Conservation (phyloP, 2,888 invertebrate species). For the Pyrocoelia pectoralis region DNA sequence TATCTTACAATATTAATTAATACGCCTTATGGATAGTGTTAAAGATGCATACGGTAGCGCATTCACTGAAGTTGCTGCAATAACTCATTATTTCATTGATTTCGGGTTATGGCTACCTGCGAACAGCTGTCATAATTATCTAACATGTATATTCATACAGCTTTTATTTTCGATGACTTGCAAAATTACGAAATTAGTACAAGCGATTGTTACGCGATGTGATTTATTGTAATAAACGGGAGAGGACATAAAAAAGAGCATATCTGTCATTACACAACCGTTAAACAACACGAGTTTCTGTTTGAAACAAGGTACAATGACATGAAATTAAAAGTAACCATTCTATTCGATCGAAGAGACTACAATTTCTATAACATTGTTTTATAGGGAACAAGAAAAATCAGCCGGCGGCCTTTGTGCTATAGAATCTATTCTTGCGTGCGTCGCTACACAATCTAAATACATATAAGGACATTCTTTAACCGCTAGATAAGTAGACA, state of each 20-base stretch:
- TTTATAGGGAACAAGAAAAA: slow-evolving; percentile 58
- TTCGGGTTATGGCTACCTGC: slow-evolving; percentile 14
- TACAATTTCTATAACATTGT: slow-evolving; percentile 58
- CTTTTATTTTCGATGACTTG: slow-evolving; percentile 38
- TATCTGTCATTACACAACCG: slow-evolving; percentile 22
- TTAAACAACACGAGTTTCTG: slow-evolving; percentile 22
- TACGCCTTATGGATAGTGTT: background rate
- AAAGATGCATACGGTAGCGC: slow-evolving; percentile 1
- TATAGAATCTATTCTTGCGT: slow-evolving; percentile 58
- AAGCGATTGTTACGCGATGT: slow-evolving; percentile 23
- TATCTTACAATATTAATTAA: slow-evolving; percentile 1
- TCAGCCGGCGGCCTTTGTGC: slow-evolving; percentile 56
- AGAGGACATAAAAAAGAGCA: slow-evolving; percentile 17
- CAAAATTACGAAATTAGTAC: slow-evolving; percentile 23
- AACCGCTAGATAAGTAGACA: slow-evolving; percentile 59
- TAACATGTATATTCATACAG: slow-evolving; percentile 18
- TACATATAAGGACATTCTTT: slow-evolving; percentile 60
- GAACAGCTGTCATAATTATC: slow-evolving; percentile 21
- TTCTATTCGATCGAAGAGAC: slow-evolving; percentile 51
- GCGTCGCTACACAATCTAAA: slow-evolving; percentile 58
- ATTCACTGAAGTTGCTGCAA: background rate
- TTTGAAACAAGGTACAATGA: slow-evolving; percentile 21
- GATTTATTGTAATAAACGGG: slow-evolving; percentile 2
- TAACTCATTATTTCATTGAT: slow-evolving; percentile 23
- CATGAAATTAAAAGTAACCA: slow-evolving; percentile 46